Conservation (phyloP, 1,140 invertebrate species). For the Tetragnatha versicolor region DNA sequence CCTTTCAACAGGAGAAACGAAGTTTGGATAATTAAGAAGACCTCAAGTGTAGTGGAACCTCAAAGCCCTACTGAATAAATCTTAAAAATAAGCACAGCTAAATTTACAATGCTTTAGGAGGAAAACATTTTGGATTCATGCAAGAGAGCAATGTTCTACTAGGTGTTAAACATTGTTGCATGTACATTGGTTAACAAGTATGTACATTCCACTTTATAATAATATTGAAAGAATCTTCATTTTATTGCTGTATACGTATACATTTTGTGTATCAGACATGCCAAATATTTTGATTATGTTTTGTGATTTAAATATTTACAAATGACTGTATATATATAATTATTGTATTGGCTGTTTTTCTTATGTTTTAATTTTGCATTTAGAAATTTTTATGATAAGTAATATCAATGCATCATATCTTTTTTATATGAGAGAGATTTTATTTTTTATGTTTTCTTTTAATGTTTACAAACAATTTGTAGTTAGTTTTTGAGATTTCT, state of each 20-base stretch:
- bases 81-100: neutral
- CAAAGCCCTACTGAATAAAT: slow-evolving; percentile 49
- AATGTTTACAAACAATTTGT: neutral
- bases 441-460: neutral
- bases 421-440: slow-evolving; percentile 15
- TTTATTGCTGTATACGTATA: slow-evolving; percentile 1
- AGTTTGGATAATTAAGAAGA: slow-evolving; percentile 60
- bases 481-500: slow-evolving; percentile 3
- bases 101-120: slow-evolving; percentile 15
- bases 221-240: slow-evolving; percentile 7
- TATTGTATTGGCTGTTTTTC: neutral
- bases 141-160: slow-evolving; percentile 29
- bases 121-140: slow-evolving; percentile 36
- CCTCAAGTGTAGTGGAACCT: slow-evolving; percentile 15
- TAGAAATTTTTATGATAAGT: slow-evolving; percentile 32
- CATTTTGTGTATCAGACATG: slow-evolving; percentile 17
- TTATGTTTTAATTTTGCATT: slow-evolving; percentile 14
- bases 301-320: slow-evolving; percentile 9
- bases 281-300: slow-evolving; percentile 42
- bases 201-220: slow-evolving; percentile 37
- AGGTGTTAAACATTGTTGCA: slow-evolving; percentile 53
- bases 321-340: slow-evolving; percentile 8
- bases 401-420: slow-evolving; percentile 44
- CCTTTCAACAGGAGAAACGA: slow-evolving; percentile 61
- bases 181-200: slow-evolving; percentile 40